Evolutionary conservation across 2,113 vertebrate species (phyloP), one percentile per base, ranked within the genome.

Genomic region (Accipiter cooperii): DNA sequence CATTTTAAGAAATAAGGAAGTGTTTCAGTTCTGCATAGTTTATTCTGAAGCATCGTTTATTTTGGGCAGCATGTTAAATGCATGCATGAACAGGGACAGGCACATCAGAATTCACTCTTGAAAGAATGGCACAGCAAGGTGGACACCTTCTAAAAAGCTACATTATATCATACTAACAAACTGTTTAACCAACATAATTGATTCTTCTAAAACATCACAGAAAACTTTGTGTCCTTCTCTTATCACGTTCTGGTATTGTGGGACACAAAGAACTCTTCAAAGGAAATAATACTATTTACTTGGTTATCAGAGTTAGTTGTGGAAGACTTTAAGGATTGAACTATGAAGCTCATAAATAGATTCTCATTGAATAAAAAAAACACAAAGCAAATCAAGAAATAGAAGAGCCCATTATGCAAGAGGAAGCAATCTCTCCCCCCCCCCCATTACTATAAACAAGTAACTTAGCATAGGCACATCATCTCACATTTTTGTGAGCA

Each of bases 371-470:
- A 42, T 44, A 4, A n/a, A 69, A 25, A 25, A 51, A 46, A 19
- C 10, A 46, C 24, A 25, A 52, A 28, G 28, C 6, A 14, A 10
- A n/a, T 4, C 49, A 54, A 58, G 4, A 20, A 33, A 78, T 24
- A 51, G 84, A 25, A 69, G 77, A 28, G 3, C 1, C 14, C 20
- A 52, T 12, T 26, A 18, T 6, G 8, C 8, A 71, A 89, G 17
- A 31, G 33, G 44, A 77, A 82, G 33, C 3, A 0, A 36, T n/a
- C 17, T 36, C 36, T 4, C 13, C 36, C 5, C 13, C 13, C 7
- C 6, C 8, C 2, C 6, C 2, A 1, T 25, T n/a, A 54, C 13
- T 38, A 60, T 12, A 34, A 49, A 55, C 2, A 1, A 65, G 3
- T 34, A 89, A 11, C 8, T 40, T 51, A 2, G 11, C 60, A 81